Percentiles rank a stretch among this genome's conserved stretches.
Conservation (phyloP, 2,797 vertebrate genomes). For the Poliocrania exsul region DNA sequence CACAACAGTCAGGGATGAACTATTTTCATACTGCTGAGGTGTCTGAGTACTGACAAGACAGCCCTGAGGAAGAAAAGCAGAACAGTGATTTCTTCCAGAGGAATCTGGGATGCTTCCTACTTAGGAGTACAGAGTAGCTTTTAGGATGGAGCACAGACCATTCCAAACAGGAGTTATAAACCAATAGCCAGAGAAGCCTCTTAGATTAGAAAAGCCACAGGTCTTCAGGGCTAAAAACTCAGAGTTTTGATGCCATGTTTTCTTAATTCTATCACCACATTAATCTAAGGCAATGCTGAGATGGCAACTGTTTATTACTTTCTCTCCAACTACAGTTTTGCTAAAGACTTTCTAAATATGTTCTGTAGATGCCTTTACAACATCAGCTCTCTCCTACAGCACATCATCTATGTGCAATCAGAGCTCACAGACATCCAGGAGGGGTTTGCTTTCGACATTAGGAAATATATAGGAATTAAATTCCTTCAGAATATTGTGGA, state of each 20-base stretch:
- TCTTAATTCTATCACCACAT: fast-evolving
- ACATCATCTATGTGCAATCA: neutral
- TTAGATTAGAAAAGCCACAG: neutral
- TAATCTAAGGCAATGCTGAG: fast-evolving
- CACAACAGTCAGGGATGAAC: neutral
- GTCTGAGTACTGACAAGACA: neutral
- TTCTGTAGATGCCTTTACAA: neutral
- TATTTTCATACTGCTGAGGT: neutral
- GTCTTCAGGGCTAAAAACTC: neutral
- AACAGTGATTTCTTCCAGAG: neutral
- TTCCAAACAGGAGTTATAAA: neutral
- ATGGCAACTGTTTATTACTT: neutral
- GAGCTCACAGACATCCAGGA: neutral
- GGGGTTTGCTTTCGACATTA: neutral
- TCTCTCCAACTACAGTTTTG: neutral
- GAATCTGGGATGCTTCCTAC: neutral
- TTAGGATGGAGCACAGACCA: neutral
- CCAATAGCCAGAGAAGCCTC: neutral
- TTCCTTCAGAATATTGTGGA: neutral
- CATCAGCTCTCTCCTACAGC: neutral
- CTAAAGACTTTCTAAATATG: neutral
- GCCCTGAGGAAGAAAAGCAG: neutral
- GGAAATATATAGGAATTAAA: neutral
- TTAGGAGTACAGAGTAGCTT: neutral
- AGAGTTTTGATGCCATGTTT: neutral